These are phyloP conservation scores for Colletes gigas DNA, from an alignment of 1,140 invertebrate genomes.

Conservation along the genomic window DNA sequence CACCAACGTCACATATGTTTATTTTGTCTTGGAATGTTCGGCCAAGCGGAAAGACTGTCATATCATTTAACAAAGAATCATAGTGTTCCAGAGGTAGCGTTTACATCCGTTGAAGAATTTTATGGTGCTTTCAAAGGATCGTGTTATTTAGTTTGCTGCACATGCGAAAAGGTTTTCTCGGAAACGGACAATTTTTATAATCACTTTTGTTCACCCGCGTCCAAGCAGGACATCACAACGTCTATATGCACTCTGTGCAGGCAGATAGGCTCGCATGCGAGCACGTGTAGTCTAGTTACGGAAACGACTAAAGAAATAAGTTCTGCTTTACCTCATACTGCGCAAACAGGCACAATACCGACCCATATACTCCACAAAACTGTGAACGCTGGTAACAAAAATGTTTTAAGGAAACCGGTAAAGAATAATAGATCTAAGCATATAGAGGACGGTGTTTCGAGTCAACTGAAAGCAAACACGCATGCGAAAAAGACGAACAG, in stretches of 20 bases:
- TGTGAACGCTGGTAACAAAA: slow-evolving; percentile 41
- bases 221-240: slow-evolving; percentile 55
- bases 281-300: slow-evolving; percentile 70
- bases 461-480: slow-evolving; percentile 51
- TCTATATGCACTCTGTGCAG: slow-evolving; percentile 75
- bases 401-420: slow-evolving; percentile 58
- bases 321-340: background rate
- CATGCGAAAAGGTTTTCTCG: slow-evolving; percentile 87
- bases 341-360: slow-evolving; percentile 22
- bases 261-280: slow-evolving; percentile 69
- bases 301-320: slow-evolving; percentile 40
- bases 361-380: slow-evolving; percentile 22
- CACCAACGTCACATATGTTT: slow-evolving; percentile 90
- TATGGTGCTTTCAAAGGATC: slow-evolving; percentile 84
- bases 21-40: slow-evolving; percentile 90
- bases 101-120: slow-evolving; percentile 84
- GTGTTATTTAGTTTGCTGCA: slow-evolving; percentile 89
- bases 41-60: slow-evolving; percentile 88
- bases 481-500: slow-evolving; percentile 42
- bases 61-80: slow-evolving; percentile 89
- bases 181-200: slow-evolving; percentile 87
- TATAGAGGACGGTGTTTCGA: slow-evolving; percentile 48
- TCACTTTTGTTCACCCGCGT: slow-evolving; percentile 83
- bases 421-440: slow-evolving; percentile 68
- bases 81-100: slow-evolving; percentile 85